Conservation (phyloP, 1,140 invertebrate species). For the Nasonia giraulti region DNA sequence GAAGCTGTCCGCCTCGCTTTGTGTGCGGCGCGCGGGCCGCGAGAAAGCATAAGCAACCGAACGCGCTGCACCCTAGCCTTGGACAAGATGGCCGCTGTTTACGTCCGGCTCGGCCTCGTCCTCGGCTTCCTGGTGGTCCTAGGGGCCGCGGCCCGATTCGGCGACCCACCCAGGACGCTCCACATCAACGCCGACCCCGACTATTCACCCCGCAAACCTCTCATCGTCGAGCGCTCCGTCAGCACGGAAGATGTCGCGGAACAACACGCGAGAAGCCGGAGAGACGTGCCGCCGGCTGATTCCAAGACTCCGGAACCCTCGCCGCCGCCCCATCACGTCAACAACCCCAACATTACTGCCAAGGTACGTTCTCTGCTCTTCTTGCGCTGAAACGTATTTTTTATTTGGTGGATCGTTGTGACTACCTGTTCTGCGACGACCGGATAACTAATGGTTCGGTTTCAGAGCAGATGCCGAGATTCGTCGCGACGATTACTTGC, state of each 20-base stretch:
- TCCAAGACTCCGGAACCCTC: not conserved
- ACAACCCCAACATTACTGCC: slow-evolving; percentile 64
- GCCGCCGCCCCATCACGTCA: slow-evolving; percentile 36
- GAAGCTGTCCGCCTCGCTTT: not conserved
- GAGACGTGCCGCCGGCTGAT: not conserved
- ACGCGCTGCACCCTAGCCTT: slow-evolving; percentile 26
- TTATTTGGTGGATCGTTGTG: not conserved
- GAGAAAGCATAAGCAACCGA: slow-evolving; percentile 1
- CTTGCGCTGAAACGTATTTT: not conserved
- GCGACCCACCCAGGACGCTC: slow-evolving; percentile 58
- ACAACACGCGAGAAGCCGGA: not conserved
- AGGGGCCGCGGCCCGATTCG: slow-evolving; percentile 52
- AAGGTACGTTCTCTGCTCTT: slow-evolving; percentile 55
- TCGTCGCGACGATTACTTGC: not conserved
- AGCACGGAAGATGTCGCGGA: not conserved
- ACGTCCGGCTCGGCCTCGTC: slow-evolving; percentile 3
- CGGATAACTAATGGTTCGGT: not conserved
- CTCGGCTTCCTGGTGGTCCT: slow-evolving; percentile 3
- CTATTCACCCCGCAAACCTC: slow-evolving; percentile 37
- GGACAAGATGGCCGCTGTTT: slow-evolving; percentile 68
- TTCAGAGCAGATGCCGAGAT: not conserved
- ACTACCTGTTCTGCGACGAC: not conserved
- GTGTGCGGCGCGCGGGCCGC: slow-evolving; percentile 3
- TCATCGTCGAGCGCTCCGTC: slow-evolving; percentile 55
- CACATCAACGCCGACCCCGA: slow-evolving; percentile 51